Conservation (phyloP, 2,797 vertebrate species). For the Semotilus atromaculatus region DNA sequence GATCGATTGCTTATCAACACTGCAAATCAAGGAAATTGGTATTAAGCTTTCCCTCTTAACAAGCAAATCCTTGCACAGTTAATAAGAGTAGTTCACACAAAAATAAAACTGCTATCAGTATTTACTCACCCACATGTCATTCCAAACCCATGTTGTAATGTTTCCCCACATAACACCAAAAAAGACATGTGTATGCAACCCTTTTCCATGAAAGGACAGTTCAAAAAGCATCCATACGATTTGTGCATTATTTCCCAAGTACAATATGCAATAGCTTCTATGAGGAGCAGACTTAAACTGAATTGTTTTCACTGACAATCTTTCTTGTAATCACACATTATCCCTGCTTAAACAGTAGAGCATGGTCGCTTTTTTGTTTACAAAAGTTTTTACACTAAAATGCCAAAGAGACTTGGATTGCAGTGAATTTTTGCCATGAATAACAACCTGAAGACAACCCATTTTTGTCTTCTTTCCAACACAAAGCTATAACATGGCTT, state of each 20-base stretch:
- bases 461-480: not conserved
- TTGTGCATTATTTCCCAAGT: not conserved
- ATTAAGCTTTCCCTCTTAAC: conserved; percentile 20
- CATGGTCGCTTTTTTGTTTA: not conserved
- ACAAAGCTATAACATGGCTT: not conserved
- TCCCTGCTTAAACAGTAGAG: not conserved
- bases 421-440: not conserved
- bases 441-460: not conserved
- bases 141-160: not conserved
- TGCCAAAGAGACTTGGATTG: not conserved
- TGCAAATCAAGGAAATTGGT: conserved; percentile 13
- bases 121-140: not conserved
- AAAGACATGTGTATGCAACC: not conserved
- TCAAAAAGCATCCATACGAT: not conserved
- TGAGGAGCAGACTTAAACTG: not conserved
- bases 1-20: conserved; percentile 37
- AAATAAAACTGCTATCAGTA: not conserved
- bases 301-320: not conserved
- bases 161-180: not conserved
- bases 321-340: not conserved
- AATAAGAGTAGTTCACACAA: not conserved
- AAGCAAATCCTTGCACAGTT: not conserved
- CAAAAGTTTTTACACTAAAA: not conserved
- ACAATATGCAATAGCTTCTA: not conserved
- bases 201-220: not conserved